These are phyloP conservation scores for Bucco capensis DNA, from an alignment of 2,113 vertebrate species.

Conservation along the genomic window DNA sequence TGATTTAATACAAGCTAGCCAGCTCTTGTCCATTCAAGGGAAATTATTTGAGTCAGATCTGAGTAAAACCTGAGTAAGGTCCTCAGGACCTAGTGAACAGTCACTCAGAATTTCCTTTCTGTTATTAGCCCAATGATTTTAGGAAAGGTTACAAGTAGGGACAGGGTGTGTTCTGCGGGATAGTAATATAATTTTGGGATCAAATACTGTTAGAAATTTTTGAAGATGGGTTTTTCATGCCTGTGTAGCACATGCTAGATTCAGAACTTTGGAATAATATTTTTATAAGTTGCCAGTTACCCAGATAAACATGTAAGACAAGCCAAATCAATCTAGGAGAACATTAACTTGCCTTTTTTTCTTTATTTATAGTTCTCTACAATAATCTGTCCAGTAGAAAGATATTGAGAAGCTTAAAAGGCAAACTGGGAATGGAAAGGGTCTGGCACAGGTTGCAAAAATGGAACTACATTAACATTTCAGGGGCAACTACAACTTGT, in stretches of 20 bases:
- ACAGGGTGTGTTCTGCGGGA: background rate
- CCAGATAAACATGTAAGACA: background rate
- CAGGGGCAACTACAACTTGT: background rate
- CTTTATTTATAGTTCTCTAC: background rate
- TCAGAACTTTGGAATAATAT: background rate
- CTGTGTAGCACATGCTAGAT: background rate
- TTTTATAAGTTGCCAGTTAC: background rate
- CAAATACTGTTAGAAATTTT: background rate
- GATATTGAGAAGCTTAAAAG: background rate
- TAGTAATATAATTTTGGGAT: background rate
- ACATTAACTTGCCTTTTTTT: background rate
- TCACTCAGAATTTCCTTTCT: conserved; percentile 14
- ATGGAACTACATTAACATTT: background rate
- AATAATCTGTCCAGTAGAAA: background rate
- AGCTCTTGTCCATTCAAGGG: background rate
- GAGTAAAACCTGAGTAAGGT: background rate
- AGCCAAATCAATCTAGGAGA: background rate
- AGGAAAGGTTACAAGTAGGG: background rate
- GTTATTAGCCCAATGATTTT: background rate
- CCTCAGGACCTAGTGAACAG: background rate
- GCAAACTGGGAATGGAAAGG: background rate
- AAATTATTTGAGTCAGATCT: background rate
- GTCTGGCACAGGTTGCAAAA: background rate
- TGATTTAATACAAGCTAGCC: background rate
- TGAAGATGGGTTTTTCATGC: background rate